Conservation (phyloP, 2,888 invertebrate species). For the Caenorhabditis afra region DNA sequence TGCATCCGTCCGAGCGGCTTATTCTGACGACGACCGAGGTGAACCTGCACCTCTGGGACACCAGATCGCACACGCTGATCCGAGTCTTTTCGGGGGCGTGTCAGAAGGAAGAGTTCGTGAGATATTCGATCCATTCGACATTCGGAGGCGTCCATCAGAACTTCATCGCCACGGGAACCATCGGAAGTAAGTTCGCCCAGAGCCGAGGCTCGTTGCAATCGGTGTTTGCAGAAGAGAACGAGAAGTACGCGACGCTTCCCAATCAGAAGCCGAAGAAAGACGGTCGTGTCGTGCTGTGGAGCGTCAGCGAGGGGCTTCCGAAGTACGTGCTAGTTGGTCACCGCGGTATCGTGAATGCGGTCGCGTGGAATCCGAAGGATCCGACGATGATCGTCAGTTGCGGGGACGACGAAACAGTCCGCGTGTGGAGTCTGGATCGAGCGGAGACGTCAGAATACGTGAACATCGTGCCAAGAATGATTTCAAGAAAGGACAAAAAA, state of each 20-base stretch:
- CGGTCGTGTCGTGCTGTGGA: conserved; percentile 54
- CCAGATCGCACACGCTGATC: conserved; percentile 44
- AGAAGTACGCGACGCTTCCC: not conserved
- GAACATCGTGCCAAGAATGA: conserved; percentile 12
- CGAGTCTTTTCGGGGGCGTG: conserved; percentile 56
- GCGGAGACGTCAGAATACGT: conserved; percentile 24
- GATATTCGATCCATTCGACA: conserved; percentile 36
- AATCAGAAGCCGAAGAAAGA: conserved; percentile 18
- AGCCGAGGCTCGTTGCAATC: not conserved
- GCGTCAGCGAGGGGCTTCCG: conserved; percentile 56
- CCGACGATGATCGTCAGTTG: conserved; percentile 57
- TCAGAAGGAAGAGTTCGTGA: conserved; percentile 25
- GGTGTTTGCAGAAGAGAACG: conserved; percentile 29
- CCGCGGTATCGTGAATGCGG: conserved; percentile 46
- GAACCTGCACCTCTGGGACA: conserved; percentile 60
- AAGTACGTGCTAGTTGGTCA: conserved; percentile 47
- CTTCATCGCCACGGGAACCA: conserved; percentile 57
- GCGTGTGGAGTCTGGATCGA: conserved; percentile 36
- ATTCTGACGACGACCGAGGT: conserved; percentile 47
- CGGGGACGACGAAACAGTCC: conserved; percentile 45
- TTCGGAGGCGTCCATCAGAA: conserved; percentile 61
- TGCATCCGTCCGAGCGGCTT: conserved; percentile 59
- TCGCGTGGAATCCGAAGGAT: conserved; percentile 61
- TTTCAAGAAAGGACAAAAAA: conserved; percentile 6
- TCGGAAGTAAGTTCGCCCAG: conserved; percentile 28